These are phyloP conservation scores for Copidosoma aretas DNA, from an alignment of 2,888 invertebrate genomes.

Conservation along the genomic window DNA sequence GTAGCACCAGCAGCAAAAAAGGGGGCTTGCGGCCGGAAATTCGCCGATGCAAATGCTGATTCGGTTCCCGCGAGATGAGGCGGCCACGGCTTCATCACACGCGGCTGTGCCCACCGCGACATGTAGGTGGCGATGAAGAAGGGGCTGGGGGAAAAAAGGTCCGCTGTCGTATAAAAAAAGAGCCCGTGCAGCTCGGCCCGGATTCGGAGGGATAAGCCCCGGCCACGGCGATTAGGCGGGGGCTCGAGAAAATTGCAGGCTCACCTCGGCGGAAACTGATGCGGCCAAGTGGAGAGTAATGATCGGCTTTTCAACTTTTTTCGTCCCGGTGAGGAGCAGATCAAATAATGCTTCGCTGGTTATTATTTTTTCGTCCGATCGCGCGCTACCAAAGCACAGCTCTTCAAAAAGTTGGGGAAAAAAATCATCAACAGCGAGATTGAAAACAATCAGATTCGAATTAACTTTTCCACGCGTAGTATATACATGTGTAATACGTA, in stretches of 20 bases:
- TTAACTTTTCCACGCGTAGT: too few species aligned
- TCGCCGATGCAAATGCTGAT: constrained; percentile 39
- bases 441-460: too few species aligned
- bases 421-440: too few species aligned
- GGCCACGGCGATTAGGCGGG: neutral
- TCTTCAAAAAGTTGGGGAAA: too few species aligned
- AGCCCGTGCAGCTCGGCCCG: neutral
- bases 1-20: constrained; percentile 7
- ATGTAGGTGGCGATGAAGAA: constrained; percentile 28
- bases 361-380: neutral
- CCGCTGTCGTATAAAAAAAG: neutral
- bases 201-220: neutral
- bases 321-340: neutral
- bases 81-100: neutral
- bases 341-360: neutral
- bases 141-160: constrained; percentile 32
- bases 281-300: constrained; percentile 17
- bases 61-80: constrained; percentile 26
- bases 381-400: too few species aligned
- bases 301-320: constrained; percentile 12
- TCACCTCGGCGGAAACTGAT: constrained; percentile 5
- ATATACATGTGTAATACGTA: too few species aligned
- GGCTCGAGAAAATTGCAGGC: neutral
- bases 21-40: constrained; percentile 29
- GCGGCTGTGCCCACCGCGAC: neutral